phyloP scores from a whole-genome alignment of 2,113 vertebrate genomes.

The Anoura caudifer region DNA sequence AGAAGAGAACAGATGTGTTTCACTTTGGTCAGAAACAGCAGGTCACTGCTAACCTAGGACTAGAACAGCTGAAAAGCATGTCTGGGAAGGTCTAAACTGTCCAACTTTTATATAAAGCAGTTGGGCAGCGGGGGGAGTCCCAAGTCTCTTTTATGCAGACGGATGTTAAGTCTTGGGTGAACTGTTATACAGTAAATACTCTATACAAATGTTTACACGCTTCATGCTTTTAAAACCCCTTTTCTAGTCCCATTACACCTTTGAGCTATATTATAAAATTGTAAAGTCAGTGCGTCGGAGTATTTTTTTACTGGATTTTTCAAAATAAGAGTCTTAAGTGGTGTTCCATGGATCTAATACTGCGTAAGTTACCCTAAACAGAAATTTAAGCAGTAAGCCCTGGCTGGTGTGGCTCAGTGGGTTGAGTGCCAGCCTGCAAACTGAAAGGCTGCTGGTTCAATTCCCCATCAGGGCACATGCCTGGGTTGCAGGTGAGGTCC shows the following conservation, averaged over 20 bases:
- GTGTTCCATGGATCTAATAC: not conserved
- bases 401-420: too few relatives aligned
- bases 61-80: not conserved
- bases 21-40: not conserved
- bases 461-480: too few relatives aligned
- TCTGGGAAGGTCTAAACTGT: not conserved
- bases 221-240: not conserved
- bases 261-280: not conserved
- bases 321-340: not conserved
- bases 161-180: not conserved
- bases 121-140: rapidly evolving
- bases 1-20: not conserved
- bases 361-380: not conserved
- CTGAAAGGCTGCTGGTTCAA: too few relatives aligned
- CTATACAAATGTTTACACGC: not conserved
- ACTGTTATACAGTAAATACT: not conserved
- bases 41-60: not conserved
- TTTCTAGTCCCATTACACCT: not conserved
- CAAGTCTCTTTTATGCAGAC: not conserved
- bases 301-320: not conserved
- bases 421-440: too few relatives aligned
- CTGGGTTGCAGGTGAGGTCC: too few relatives aligned
- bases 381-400: not conserved
- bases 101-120: not conserved
- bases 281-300: not conserved